phyloP scores from a whole-genome alignment of 2,113 vertebrate species.

The Baryphthengus martii region DNA sequence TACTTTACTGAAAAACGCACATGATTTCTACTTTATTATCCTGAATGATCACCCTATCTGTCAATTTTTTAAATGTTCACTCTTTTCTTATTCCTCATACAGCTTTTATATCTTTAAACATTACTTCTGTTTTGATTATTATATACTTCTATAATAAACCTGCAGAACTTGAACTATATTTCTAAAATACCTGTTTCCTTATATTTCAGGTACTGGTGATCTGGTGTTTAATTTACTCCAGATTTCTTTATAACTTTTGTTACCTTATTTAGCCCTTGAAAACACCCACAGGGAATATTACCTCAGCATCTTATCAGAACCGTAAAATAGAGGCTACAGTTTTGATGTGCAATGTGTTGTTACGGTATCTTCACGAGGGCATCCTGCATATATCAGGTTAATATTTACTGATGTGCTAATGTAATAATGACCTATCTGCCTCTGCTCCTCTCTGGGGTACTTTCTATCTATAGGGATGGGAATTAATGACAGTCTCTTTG shows the following conservation, averaged over 20 bases:
- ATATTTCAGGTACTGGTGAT: neutral
- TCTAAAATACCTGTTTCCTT: neutral
- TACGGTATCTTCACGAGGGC: neutral
- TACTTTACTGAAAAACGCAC: neutral
- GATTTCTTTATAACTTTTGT: slow-evolving; percentile 9
- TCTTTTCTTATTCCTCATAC: neutral
- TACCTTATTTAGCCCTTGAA: slow-evolving; percentile 39
- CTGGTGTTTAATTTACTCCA: neutral
- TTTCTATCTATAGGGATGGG: slow-evolving; percentile 22
- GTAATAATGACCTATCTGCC: slow-evolving; percentile 7
- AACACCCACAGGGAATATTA: slow-evolving; percentile 48
- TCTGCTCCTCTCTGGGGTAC: slow-evolving; percentile 25
- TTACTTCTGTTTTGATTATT: neutral
- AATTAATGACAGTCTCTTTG: slow-evolving; percentile 35
- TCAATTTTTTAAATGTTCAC: neutral
- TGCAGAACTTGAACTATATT: neutral
- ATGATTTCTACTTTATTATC: neutral
- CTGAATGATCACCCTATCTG: neutral
- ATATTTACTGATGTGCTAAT: slow-evolving; percentile 27
- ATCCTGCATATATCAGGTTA: neutral
- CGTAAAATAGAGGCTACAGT: neutral
- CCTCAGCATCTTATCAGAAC: slow-evolving; percentile 32
- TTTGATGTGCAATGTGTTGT: neutral
- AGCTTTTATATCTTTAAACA: neutral
- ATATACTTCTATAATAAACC: neutral